These are phyloP conservation scores for Scalopus aquaticus DNA, from an alignment of 2,113 vertebrate species.

Conservation along the genomic window DNA sequence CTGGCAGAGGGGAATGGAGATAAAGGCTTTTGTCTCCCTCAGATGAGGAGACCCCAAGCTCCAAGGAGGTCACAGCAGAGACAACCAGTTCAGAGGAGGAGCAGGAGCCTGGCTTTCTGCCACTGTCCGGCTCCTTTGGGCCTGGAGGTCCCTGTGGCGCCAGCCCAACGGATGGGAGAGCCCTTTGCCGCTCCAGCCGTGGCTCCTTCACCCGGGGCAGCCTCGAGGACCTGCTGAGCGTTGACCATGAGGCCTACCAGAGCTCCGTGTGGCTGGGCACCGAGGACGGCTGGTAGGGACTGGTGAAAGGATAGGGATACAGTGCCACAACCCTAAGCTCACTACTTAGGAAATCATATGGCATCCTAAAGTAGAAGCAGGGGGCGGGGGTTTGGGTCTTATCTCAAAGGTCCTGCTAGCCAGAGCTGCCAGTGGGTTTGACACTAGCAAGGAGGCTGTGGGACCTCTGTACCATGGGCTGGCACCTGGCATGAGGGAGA, in stretches of 20 bases:
- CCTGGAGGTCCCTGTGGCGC: constrained; percentile 84
- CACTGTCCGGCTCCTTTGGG: constrained; percentile 84
- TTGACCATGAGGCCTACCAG: constrained; percentile 96
- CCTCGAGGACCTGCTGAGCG: constrained; percentile 96
- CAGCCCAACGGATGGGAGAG: constrained; percentile 92
- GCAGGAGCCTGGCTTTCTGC: constrained; percentile 90
- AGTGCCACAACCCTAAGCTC: neutral
- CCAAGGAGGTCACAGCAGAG: constrained; percentile 93
- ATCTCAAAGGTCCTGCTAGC: neutral
- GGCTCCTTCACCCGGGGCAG: constrained; percentile 97
- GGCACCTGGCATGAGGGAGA: neutral
- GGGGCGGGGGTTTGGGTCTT: neutral
- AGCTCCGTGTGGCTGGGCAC: constrained; percentile 99
- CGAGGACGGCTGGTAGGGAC: constrained; percentile 95
- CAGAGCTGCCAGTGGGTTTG: neutral
- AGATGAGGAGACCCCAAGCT: constrained; percentile 94
- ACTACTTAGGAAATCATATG: neutral
- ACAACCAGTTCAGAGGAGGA: constrained; percentile 98
- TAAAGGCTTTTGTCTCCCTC: neutral
- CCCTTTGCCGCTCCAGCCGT: constrained; percentile 94
- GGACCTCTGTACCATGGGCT: neutral
- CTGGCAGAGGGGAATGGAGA: neutral
- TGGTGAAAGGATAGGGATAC: neutral
- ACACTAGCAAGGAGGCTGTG: neutral
- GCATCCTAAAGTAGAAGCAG: neutral